Percentiles rank a stretch among this genome's conserved stretches.
Evolutionary conservation across 53 echinoderm and acorn worm genomes (phyloP).

Genomic region (Henricia sp.): DNA sequence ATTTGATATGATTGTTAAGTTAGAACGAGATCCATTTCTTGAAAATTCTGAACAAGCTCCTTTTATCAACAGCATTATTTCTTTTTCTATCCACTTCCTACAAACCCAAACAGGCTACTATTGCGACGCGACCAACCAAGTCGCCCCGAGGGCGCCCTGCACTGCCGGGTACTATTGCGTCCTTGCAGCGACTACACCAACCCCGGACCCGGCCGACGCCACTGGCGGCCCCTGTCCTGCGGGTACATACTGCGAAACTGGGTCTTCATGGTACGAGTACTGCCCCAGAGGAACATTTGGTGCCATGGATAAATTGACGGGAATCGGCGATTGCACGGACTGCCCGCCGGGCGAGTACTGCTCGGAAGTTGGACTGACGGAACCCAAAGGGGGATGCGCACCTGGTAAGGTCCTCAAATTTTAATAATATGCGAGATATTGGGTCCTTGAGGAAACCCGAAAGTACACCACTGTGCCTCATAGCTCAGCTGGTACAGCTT

Average conservation of each 20-base stretch:
- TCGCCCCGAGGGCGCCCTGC: constrained; percentile 79
- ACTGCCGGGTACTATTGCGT: constrained; percentile 94
- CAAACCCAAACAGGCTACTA: constrained; percentile 78
- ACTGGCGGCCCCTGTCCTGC: constrained; percentile 95
- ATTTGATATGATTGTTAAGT: no score
- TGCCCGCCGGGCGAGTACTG: constrained; percentile 91
- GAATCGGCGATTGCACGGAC: constrained; percentile 83
- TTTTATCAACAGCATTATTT: no score
- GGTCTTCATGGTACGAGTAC: constrained; percentile 80
- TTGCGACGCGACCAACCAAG: constrained; percentile 94
- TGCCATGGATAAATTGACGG: constrained; percentile 69
- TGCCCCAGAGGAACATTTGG: constrained; percentile 99
- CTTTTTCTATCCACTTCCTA: no score
- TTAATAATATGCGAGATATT: neutral
- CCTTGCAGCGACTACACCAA: constrained; percentile 77
- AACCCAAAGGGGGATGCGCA: constrained; percentile 84
- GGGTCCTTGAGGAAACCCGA: no score
- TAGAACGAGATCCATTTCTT: no score
- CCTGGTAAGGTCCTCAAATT: neutral
- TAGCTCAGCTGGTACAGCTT: no score
- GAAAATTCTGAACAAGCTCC: no score
- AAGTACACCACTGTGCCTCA: no score
- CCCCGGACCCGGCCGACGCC: constrained; percentile 79
- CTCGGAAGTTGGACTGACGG: constrained; percentile 83
- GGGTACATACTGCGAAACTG: constrained; percentile 94